Evolutionary conservation across 2,113 vertebrate species (phyloP).

Genomic region (Sorex araneus): DNA sequence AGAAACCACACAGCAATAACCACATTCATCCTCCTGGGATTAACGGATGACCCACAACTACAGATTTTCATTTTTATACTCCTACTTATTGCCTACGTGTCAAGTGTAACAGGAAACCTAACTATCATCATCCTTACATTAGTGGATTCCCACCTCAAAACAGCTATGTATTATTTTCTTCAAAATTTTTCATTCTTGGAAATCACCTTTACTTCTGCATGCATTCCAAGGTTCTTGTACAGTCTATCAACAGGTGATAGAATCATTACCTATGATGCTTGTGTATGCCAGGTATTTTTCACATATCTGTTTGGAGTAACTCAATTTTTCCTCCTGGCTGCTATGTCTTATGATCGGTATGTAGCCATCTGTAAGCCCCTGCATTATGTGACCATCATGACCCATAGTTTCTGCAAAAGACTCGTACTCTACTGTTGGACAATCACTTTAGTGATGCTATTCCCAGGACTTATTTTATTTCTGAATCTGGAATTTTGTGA

Average conservation of each 20-base stretch:
- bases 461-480: neutral
- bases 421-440: neutral
- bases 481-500: constrained; percentile 36
- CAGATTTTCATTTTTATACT: neutral
- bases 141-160: neutral
- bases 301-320: neutral
- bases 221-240: neutral
- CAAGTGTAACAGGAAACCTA: neutral
- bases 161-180: neutral
- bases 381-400: neutral
- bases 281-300: neutral
- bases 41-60: neutral
- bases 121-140: neutral
- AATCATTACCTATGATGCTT: neutral
- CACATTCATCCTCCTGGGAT: neutral
- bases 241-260: neutral
- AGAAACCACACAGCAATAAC: neutral
- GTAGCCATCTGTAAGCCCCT: neutral
- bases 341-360: neutral
- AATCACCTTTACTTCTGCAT: neutral
- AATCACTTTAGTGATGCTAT: neutral
- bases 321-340: neutral
- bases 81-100: neutral
- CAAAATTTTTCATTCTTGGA: neutral
- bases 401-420: neutral